phyloP scores from a whole-genome alignment of 2,113 vertebrate genomes.

The Strix uralensis region DNA sequence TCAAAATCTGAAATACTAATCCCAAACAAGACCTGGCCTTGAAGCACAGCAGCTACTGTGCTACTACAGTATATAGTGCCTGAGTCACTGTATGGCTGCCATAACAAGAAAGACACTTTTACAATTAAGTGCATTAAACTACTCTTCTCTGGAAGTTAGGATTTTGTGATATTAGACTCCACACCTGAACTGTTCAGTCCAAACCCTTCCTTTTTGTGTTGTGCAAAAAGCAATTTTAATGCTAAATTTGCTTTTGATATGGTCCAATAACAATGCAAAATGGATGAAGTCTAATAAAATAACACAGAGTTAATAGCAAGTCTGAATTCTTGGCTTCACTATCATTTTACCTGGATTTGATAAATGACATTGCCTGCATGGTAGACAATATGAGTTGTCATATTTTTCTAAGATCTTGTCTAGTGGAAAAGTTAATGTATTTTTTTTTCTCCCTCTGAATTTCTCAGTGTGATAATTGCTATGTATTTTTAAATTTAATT shows the following conservation, averaged over 20 bases:
- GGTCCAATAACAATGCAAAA: constrained; percentile 33
- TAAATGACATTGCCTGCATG: constrained; percentile 7
- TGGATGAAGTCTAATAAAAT: constrained; percentile 10
- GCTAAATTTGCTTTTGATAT: constrained; percentile 31
- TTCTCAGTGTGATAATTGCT: constrained; percentile 51
- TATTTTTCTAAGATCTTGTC: constrained; percentile 54
- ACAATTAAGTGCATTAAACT: neutral
- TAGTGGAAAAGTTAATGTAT: constrained; percentile 43
- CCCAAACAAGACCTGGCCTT: neutral
- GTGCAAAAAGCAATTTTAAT: constrained; percentile 11
- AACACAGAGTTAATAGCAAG: constrained; percentile 18
- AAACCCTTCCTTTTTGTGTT: neutral
- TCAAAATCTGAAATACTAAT: neutral
- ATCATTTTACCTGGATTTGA: constrained; percentile 49
- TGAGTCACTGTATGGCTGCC: neutral
- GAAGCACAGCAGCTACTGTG: neutral
- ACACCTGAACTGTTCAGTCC: neutral
- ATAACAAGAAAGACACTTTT: neutral
- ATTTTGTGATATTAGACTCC: neutral
- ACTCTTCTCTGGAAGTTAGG: neutral
- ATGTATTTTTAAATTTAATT: constrained; percentile 42
- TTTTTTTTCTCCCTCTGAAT: constrained; percentile 33
- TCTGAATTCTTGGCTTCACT: constrained; percentile 8
- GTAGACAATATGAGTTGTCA: constrained; percentile 9
- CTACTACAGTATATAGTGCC: neutral